These are phyloP conservation scores for Adelognathus sp. DNA, from an alignment of 2,888 invertebrate genomes.

Conservation along the genomic window DNA sequence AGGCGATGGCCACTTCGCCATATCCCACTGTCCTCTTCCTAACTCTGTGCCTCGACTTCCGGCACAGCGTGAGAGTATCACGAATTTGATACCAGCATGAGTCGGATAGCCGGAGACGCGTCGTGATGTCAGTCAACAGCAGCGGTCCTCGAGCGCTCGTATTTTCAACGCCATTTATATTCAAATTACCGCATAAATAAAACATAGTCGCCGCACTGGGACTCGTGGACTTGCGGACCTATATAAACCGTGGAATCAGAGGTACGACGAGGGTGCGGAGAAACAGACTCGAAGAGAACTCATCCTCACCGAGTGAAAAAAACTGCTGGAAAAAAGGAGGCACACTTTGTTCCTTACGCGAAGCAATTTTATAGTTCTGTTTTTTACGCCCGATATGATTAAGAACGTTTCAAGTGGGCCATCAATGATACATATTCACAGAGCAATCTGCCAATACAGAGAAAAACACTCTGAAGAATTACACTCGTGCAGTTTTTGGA, in stretches of 20 bases:
- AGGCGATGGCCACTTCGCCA: slow-evolving; percentile 29
- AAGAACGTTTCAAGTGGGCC: neutral
- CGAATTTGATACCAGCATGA: slow-evolving; percentile 18
- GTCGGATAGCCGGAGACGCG: slow-evolving; percentile 22
- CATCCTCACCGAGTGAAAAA: neutral
- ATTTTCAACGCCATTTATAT: slow-evolving; percentile 61
- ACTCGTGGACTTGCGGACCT: slow-evolving; percentile 33
- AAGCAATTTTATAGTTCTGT: neutral
- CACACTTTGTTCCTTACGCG: neutral
- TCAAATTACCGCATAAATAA: slow-evolving; percentile 59
- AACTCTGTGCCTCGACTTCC: neutral
- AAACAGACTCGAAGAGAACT: neutral
- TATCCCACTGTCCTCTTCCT: neutral
- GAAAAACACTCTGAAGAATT: no score
- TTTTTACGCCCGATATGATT: neutral
- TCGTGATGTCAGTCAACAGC: slow-evolving; percentile 45
- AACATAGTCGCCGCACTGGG: slow-evolving; percentile 47
- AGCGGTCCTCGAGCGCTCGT: slow-evolving; percentile 26
- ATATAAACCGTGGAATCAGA: slow-evolving; percentile 51
- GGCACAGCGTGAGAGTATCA: slow-evolving; percentile 16
- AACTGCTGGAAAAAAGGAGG: neutral
- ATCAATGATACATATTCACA: no score
- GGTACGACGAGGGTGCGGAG: slow-evolving; percentile 8
- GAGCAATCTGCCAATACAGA: no score
- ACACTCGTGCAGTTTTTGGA: no score